Conservation (phyloP, 2,888 invertebrate species). For the Cerceris rybyensis region DNA sequence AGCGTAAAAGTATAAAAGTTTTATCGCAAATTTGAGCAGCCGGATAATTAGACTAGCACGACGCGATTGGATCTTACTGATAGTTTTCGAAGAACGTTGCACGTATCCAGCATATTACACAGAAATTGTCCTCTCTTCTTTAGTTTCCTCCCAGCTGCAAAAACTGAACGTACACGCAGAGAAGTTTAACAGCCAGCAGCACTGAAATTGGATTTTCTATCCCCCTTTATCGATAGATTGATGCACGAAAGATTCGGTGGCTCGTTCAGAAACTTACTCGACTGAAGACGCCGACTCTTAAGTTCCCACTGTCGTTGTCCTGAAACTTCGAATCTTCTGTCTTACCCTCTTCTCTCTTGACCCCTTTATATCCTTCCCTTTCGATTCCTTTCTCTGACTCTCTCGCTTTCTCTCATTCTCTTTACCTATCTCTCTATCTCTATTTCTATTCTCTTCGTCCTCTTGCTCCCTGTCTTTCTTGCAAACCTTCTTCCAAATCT, state of each 20-base stretch:
- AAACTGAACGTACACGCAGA: constrained; percentile 36
- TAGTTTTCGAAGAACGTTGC: constrained; percentile 3
- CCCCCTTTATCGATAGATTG: constrained; percentile 33
- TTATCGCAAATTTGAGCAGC: constrained; percentile 2
- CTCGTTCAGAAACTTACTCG: constrained; percentile 62
- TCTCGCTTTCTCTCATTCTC: neutral
- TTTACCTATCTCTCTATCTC: neutral
- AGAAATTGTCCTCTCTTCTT: constrained; percentile 8
- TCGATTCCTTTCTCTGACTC: neutral
- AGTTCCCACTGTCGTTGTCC: constrained; percentile 30
- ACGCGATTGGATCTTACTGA: neutral
- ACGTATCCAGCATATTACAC: constrained; percentile 27
- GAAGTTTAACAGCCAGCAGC: constrained; percentile 35
- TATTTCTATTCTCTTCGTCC: neutral
- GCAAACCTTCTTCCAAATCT: constrained; percentile 11
- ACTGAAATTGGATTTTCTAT: constrained; percentile 26
- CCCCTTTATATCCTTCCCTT: constrained; percentile 25
- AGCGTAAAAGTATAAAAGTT: no score
- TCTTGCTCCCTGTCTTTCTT: constrained; percentile 4
- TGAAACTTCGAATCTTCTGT: constrained; percentile 59
- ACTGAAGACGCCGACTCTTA: constrained; percentile 54
- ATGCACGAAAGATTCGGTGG: constrained; percentile 59
- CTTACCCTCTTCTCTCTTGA: constrained; percentile 39
- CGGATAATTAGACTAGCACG: constrained; percentile 20
- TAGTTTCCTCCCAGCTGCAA: constrained; percentile 19